Evolutionary conservation across 2,113 vertebrate genomes (phyloP).

Genomic region (Gasterosteus aculeatus): DNA sequence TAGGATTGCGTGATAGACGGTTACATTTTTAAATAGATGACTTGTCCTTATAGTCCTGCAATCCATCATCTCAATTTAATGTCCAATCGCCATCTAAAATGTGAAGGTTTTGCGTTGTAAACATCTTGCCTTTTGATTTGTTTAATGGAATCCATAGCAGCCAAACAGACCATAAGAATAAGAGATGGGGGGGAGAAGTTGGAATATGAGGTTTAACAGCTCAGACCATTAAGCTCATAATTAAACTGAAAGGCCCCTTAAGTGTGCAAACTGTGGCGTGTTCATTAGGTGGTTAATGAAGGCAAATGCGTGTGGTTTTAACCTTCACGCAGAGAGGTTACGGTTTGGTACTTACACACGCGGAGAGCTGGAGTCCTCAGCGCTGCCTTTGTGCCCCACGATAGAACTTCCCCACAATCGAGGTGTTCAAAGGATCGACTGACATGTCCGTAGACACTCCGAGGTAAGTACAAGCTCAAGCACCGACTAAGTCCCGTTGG

Average conservation of each 20-base stretch:
- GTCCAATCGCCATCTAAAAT: background rate
- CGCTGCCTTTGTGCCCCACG: background rate
- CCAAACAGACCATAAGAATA: too few relatives aligned
- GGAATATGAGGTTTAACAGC: slow-evolving; percentile 39
- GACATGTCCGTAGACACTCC: too few relatives aligned
- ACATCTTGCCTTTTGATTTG: background rate
- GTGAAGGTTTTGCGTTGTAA: background rate
- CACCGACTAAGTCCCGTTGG: background rate
- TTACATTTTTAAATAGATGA: background rate
- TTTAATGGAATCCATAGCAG: background rate
- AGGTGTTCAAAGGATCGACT: background rate
- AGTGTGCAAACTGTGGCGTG: slow-evolving; percentile 10
- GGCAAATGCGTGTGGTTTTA: slow-evolving; percentile 10
- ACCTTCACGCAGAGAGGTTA: background rate
- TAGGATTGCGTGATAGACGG: background rate
- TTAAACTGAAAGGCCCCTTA: slow-evolving; percentile 35
- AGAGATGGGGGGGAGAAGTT: too few relatives aligned
- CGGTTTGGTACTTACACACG: background rate
- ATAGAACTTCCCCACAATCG: background rate
- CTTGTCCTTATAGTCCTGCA: background rate
- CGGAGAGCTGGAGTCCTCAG: background rate
- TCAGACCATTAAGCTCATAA: slow-evolving; percentile 44
- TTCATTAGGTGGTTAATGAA: slow-evolving; percentile 37
- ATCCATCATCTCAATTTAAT: background rate
- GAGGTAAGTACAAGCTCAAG: background rate